phyloP scores from a whole-genome alignment of 1,140 invertebrate genomes.

The Arion vulgaris region DNA sequence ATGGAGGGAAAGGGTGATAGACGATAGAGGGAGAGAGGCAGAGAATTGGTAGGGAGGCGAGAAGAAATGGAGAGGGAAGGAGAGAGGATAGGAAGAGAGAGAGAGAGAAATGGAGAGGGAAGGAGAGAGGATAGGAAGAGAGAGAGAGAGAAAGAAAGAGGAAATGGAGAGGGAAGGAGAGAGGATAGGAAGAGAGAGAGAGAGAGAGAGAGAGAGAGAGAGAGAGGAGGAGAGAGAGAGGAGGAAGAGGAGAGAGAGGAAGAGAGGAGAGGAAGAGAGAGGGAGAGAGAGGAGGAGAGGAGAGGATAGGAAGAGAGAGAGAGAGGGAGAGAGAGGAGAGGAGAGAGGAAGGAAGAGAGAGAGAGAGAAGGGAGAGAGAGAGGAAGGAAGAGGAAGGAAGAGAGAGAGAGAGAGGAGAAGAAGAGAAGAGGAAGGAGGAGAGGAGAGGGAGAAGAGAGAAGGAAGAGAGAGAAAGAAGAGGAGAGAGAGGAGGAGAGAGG shows the following conservation, averaged over 20 bases:
- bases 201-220: background rate
- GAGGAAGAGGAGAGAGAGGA: slow-evolving; percentile 3
- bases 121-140: slow-evolving; percentile 6
- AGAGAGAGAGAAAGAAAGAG: background rate
- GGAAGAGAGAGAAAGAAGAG: background rate
- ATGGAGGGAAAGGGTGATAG: background rate
- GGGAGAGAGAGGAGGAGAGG: background rate
- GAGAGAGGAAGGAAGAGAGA: background rate
- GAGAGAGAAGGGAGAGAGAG: background rate
- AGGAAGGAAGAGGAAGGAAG: slow-evolving; percentile 28
- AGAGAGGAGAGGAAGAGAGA: background rate
- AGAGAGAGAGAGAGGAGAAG: slow-evolving; percentile 23
- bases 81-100: slow-evolving; percentile 14
- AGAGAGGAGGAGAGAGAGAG: slow-evolving; percentile 21
- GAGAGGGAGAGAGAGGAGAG: background rate
- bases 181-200: background rate
- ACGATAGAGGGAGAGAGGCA: background rate
- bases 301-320: background rate
- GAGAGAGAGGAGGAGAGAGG: no score
- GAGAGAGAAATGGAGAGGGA: slow-evolving; percentile 23
- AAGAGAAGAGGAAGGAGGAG: slow-evolving; percentile 14
- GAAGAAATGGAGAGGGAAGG: slow-evolving; percentile 19
- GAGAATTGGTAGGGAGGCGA: slow-evolving; percentile 11
- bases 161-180: background rate
- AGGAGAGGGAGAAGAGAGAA: background rate